Evolutionary conservation across 2,888 invertebrate species (phyloP).

Genomic region (Limnephilus lunatus): DNA sequence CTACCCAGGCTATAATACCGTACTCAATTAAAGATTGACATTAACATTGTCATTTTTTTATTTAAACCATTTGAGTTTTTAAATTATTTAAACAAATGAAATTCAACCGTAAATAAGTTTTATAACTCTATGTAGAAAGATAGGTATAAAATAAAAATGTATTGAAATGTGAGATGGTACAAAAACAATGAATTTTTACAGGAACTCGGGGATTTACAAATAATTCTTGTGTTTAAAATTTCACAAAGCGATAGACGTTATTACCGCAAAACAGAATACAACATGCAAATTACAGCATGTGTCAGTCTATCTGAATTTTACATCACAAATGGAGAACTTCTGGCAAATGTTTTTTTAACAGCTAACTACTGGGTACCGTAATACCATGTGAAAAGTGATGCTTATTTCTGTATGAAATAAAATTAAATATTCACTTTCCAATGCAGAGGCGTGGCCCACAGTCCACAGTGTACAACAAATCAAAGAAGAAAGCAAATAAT

Average conservation of each 20-base stretch:
- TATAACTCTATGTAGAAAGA: too few relatives aligned
- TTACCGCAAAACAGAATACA: neutral
- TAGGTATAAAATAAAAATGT: too few relatives aligned
- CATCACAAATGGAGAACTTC: neutral
- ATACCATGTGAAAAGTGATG: neutral
- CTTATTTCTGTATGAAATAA: neutral
- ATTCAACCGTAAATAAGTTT: too few relatives aligned
- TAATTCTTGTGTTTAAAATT: neutral
- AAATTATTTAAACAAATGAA: too few relatives aligned
- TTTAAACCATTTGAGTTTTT: too few relatives aligned
- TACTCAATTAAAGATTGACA: too few relatives aligned
- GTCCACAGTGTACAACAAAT: neutral
- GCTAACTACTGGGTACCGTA: neutral
- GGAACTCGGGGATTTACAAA: neutral
- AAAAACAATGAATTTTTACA: neutral
- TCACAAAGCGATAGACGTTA: neutral
- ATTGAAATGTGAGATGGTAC: neutral
- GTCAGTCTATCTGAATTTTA: neutral
- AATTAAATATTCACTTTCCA: conserved; percentile 24
- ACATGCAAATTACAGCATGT: neutral
- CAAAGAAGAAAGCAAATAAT: conserved; percentile 4
- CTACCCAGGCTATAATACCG: too few relatives aligned
- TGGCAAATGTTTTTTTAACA: neutral
- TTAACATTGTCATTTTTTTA: too few relatives aligned
- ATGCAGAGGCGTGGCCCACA: neutral